These are phyloP conservation scores for Tragulus kanchil DNA, from an alignment of 2,113 vertebrate species.

Conservation along the genomic window DNA sequence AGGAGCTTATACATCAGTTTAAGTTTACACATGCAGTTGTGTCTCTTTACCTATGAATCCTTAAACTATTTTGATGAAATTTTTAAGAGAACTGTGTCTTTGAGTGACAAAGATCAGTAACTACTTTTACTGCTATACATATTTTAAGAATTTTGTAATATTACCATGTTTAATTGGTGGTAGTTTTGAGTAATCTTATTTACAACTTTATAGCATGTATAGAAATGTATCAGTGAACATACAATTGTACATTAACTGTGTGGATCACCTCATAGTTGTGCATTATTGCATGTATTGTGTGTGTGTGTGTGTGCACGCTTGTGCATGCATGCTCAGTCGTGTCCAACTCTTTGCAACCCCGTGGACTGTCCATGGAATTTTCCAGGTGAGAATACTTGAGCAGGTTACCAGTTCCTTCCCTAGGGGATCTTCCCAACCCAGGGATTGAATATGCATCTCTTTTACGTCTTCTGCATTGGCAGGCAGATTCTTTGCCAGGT, in stretches of 20 bases:
- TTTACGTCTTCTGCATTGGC: neutral
- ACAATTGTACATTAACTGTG: neutral
- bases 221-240: constrained; percentile 23
- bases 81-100: neutral
- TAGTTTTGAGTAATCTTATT: constrained; percentile 45
- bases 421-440: neutral
- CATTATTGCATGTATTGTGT: constrained; percentile 29
- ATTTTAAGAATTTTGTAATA: constrained; percentile 53
- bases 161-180: neutral
- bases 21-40: neutral
- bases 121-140: neutral
- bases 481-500: neutral
- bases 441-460: neutral
- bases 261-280: neutral
- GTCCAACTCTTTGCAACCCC: neutral
- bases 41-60: neutral
- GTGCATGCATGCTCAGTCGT: neutral
- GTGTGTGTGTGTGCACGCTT: neutral
- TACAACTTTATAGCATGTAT: neutral
- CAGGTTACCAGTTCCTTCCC: neutral
- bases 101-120: neutral
- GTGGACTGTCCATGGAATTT: neutral
- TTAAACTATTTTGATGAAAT: neutral
- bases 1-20: neutral
- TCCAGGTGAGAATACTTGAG: neutral